phyloP scores from a whole-genome alignment of 2,888 invertebrate species.

The Oligia fasciuncula region DNA sequence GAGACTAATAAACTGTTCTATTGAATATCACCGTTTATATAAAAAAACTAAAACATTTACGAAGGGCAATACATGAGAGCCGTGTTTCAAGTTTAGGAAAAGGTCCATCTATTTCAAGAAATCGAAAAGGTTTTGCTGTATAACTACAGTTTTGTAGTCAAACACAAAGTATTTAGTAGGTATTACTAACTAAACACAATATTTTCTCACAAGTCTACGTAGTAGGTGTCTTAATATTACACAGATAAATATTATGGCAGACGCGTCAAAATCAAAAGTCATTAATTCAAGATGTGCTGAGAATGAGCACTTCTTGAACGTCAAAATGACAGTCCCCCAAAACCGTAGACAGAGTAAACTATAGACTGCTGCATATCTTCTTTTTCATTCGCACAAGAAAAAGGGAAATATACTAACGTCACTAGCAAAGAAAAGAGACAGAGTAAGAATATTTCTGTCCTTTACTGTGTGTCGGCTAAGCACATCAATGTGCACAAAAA shows the following conservation, averaged over 20 bases:
- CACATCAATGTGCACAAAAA: too few species aligned
- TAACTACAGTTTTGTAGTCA: too few species aligned
- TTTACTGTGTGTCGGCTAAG: too few species aligned
- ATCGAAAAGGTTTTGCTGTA: neutral
- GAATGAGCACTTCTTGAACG: neutral
- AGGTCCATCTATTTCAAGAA: neutral
- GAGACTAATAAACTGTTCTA: neutral
- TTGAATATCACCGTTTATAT: too few species aligned
- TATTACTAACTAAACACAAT: constrained; percentile 1
- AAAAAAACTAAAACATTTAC: too few species aligned
- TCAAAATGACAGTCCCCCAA: neutral
- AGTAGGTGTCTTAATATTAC: neutral
- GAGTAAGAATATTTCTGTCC: too few species aligned
- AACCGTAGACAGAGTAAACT: too few species aligned
- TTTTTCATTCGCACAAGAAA: too few species aligned
- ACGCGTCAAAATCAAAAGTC: neutral
- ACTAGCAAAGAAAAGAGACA: too few species aligned
- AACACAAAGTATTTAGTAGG: neutral
- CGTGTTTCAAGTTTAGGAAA: neutral
- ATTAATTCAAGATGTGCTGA: neutral
- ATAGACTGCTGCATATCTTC: too few species aligned
- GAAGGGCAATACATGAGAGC: too few species aligned
- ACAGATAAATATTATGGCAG: neutral
- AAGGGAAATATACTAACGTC: too few species aligned
- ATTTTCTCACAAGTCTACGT: neutral